phyloP scores from a whole-genome alignment of 2,888 invertebrate genomes.

The Pinctada fucata region DNA sequence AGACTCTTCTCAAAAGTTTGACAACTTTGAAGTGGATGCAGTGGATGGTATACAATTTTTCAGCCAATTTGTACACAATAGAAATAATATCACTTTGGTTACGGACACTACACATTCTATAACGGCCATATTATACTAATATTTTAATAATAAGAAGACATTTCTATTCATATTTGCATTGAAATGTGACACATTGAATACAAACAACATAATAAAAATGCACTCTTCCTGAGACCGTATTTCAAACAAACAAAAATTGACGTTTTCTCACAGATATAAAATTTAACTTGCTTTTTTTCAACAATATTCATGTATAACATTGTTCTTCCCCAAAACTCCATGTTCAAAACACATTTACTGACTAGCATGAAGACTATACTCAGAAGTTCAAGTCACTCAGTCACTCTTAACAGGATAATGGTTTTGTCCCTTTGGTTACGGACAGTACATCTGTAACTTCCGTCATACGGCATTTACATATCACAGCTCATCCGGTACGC shows the following conservation, averaged over 20 bases:
- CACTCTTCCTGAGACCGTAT: neutral
- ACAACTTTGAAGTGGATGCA: neutral
- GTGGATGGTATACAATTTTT: neutral
- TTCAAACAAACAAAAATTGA: neutral
- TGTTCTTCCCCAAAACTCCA: neutral
- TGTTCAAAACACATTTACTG: neutral
- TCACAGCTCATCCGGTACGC: too few species aligned
- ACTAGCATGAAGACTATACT: too few species aligned
- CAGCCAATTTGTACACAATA: slow-evolving; percentile 1
- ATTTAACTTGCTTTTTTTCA: neutral
- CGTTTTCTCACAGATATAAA: neutral
- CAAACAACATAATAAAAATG: slow-evolving; percentile 1
- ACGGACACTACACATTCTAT: slow-evolving; percentile 2
- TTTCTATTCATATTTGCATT: neutral
- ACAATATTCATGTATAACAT: neutral
- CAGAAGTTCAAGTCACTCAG: neutral
- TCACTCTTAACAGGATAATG: neutral
- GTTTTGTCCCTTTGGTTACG: neutral
- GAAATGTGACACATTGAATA: neutral
- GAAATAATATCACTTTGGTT: neutral
- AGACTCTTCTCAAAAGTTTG: neutral
- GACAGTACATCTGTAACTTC: neutral
- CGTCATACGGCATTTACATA: too few species aligned
- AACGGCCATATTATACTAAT: neutral
- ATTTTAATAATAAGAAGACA: neutral